Evolutionary conservation across 2,797 vertebrate species (phyloP).

Genomic region (Tangara arthus): DNA sequence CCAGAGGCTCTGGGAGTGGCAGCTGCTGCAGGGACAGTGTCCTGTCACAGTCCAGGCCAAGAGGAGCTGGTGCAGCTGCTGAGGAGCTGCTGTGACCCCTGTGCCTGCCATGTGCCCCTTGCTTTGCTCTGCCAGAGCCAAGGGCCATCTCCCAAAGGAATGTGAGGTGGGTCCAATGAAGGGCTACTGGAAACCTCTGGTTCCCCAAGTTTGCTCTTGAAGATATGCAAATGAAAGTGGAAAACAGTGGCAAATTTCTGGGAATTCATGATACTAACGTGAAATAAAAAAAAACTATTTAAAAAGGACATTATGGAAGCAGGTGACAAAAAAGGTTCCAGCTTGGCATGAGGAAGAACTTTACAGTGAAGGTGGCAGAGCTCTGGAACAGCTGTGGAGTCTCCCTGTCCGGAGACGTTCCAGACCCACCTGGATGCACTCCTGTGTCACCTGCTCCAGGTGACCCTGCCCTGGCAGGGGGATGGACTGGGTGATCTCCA

Average conservation of each 20-base stretch:
- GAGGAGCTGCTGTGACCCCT: not conserved
- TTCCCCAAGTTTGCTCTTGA: not conserved
- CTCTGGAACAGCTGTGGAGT: not conserved
- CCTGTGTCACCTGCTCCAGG: not conserved
- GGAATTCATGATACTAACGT: not conserved
- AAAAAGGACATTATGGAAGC: not conserved
- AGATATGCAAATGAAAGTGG: not conserved
- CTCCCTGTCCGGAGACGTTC: not conserved
- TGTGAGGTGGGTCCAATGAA: not conserved
- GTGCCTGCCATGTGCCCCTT: rapidly evolving
- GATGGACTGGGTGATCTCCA: not conserved
- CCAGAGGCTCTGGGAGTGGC: not conserved
- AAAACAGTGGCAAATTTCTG: not conserved
- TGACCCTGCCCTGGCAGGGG: not conserved
- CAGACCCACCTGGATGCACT: not conserved
- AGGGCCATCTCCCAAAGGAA: not conserved
- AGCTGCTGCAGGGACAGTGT: not conserved
- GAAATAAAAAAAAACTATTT: not conserved
- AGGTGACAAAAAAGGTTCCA: not conserved
- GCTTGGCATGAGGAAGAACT: not conserved
- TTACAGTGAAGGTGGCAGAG: not conserved
- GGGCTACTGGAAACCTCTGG: not conserved
- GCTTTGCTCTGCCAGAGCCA: not conserved
- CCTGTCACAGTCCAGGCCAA: not conserved
- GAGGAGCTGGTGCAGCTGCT: not conserved